Base-by-base conservation (phyloP, 2,113 vertebrate genomes). In the Cyanistes caeruleus region DNA sequence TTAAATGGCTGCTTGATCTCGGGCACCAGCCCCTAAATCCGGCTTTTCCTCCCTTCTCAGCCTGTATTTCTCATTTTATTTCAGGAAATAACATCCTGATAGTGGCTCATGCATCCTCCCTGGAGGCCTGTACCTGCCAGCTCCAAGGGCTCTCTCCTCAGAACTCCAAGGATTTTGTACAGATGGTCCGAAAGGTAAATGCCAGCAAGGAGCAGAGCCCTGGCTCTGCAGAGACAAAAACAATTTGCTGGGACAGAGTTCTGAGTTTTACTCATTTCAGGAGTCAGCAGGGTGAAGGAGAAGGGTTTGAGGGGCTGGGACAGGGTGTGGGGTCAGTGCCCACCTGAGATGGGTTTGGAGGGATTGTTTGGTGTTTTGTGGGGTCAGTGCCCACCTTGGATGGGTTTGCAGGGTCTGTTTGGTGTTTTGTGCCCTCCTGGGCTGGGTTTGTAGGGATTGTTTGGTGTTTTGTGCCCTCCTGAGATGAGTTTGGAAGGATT, bases 151-250 rank as follows among this genome's bases (percentile, higher is more conserved):
- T 99, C 51, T 99, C 98, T 0, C 99, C 99, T 2, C 99, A 99
- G 97, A 99, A 99, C 97, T 98, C 99, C 96, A 99, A 99, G 98
- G 99, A 99, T 97, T 99, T 99, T 64, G 99, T 99, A 28, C 99
- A 99, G 97, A 99, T 99, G 97, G 99, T 99, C 93, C 97, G 99
- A 91, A 99, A 99, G 99, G 99, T 99, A 95, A 98, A 81, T 74
- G 52, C 15, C 33, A 33, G n/a, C 70, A 2, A 41, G 56, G 82
- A 39, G 68, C 31, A 44, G 44, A 80, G 65, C 73, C 89, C 73
- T 23, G 39, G 15, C 63, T 63, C 21, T n/a, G 23, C 53, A 13
- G 11, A 4, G 39, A 18, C 6, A 13, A 33, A 53, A 58, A 6
- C 8, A 11, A 13, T 9, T 1, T 30, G 70, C 83, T 84, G 41